Conservation (phyloP, 2,888 invertebrate genomes). For the Punctoribates punctum region DNA sequence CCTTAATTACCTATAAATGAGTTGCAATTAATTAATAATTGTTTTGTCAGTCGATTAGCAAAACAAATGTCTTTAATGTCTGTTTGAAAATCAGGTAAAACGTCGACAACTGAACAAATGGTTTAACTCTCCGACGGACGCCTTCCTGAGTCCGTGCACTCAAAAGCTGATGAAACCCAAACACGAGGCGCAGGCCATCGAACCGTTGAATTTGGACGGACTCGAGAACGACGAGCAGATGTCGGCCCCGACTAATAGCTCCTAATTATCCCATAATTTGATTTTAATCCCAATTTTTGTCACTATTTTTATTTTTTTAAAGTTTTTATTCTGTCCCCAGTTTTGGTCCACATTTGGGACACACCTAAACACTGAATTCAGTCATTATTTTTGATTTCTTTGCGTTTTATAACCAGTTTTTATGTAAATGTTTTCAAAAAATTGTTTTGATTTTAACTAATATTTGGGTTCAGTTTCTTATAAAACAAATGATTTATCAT, state of each 20-base stretch:
- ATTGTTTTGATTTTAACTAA: too few relatives aligned
- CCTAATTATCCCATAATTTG: not conserved
- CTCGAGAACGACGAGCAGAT: not conserved
- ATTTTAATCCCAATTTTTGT: not conserved
- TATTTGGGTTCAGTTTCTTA: not conserved
- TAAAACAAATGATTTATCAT: too few relatives aligned
- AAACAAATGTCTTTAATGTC: not conserved
- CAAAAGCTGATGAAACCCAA: constrained; percentile 34
- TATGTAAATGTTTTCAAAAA: too few relatives aligned
- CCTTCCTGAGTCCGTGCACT: constrained; percentile 36
- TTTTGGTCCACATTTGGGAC: not conserved
- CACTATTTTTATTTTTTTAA: not conserved
- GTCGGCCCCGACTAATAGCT: not conserved
- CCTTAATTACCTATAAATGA: not conserved
- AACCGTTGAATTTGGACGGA: not conserved
- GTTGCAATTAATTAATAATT: not conserved
- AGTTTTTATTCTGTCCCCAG: not conserved
- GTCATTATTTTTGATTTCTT: too few relatives aligned
- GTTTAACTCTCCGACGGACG: constrained; percentile 43
- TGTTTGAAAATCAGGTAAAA: constrained; percentile 33
- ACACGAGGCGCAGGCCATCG: not conserved
- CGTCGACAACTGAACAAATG: constrained; percentile 38
- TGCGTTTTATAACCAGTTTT: too few relatives aligned
- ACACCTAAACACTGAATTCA: too few relatives aligned
- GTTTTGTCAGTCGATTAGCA: not conserved